These are phyloP conservation scores for Fragum fragum DNA, from an alignment of 2,888 invertebrate species.

Conservation along the genomic window DNA sequence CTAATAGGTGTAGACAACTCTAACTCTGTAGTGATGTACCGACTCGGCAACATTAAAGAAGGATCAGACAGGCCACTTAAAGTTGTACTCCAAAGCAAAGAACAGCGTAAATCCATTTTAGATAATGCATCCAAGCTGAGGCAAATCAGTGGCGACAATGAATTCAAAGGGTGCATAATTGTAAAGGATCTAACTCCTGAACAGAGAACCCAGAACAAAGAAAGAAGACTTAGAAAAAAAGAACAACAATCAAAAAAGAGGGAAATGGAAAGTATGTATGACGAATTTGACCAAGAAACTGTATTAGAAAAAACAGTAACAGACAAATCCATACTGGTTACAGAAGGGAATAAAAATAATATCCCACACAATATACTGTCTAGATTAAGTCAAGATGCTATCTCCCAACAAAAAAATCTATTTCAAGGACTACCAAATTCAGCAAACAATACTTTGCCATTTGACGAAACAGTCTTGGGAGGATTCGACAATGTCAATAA, in stretches of 20 bases:
- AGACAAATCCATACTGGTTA: neutral
- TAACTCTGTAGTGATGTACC: neutral
- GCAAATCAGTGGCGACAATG: neutral
- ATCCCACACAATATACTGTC: neutral
- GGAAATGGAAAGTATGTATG: neutral
- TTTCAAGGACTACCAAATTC: conserved; percentile 3
- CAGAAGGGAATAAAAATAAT: neutral
- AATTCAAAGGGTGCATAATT: conserved; percentile 1
- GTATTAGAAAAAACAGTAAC: neutral
- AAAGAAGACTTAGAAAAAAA: conserved; percentile 11
- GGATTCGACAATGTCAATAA: neutral
- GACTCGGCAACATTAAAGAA: neutral
- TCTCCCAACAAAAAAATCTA: neutral
- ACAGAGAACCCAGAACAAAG: neutral
- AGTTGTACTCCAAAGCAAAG: conserved; percentile 8
- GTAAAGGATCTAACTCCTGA: conserved; percentile 4
- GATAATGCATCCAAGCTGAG: neutral
- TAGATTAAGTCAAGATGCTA: conserved; percentile 1
- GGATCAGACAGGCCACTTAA: neutral
- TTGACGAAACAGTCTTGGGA: neutral
- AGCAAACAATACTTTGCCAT: neutral
- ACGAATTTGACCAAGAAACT: neutral
- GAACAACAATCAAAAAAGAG: neutral
- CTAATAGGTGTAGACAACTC: neutral
- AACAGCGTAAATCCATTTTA: neutral